Evolutionary conservation across 92 coral and sea anemone species (phyloP), one percentile per base, ranked within the genome.

Genomic region (Blastomussa wellsi): DNA sequence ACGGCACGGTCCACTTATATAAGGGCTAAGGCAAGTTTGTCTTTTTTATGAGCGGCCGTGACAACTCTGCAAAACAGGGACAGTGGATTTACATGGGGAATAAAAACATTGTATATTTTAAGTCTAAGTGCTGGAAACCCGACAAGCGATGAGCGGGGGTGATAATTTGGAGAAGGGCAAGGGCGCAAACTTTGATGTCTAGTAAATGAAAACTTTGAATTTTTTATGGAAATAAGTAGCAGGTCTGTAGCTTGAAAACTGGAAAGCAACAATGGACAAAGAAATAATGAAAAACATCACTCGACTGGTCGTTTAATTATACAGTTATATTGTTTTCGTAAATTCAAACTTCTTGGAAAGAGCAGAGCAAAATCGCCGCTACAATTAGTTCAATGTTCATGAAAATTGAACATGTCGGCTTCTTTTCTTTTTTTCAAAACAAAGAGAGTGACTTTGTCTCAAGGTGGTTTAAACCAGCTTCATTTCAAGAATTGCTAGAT

Each of bases 361-460:
- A 41, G 73, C 38, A 41, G 72, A 73, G 74, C 74, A 39, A 74
- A 74, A 83, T 74, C 39, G 87, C 87, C 87, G 87, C 80, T 59
- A 39, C 62, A 74, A 73, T 66, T 74, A 59, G 74, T 20, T 83
- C 60, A 74, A 60, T 53, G 64, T 26, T 73, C 80, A 59, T 83
- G 60, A 83, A 83, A 83, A 59, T 74, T 83, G 38, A 83, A 83
- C 59, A 42, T 17, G 87, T 74, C 87, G 87, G 87, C 80, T 72
- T 74, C 80, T 64, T 74, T 70, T 60, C 49, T 16, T 33, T 74
- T 32, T 83, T 31, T 62, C 72, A 59, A 62, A 74, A 74, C 80
- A 83, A 83, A 73, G 77, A 31, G 62, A 60, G 57, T 83, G 44
- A 31, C 74, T 59, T 17, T 42, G 22, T 32, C 32, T 42, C 36